Evolutionary conservation across 2,797 vertebrate species (phyloP).

Genomic region (Eidolon dupreanum): DNA sequence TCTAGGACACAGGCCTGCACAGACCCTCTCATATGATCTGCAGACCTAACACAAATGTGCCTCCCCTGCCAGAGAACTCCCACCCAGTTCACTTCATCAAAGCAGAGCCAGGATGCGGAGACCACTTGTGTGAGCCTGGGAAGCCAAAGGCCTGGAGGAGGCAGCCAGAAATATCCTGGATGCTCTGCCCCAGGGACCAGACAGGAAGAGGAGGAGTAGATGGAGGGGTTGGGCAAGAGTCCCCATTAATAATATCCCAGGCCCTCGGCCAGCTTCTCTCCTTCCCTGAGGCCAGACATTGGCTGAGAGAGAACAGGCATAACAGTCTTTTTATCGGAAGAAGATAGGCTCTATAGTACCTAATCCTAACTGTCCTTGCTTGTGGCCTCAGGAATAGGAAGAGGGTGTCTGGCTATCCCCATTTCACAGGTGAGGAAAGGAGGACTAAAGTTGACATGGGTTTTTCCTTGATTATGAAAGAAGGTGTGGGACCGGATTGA

Average conservation of each 20-base stretch:
- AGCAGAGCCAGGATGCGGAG: neutral
- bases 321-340: neutral
- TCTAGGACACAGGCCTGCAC: neutral
- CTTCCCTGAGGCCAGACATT: neutral
- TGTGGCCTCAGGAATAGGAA: neutral
- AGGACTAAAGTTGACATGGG: neutral
- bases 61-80: neutral
- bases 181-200: slow-evolving; percentile 55
- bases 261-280: slow-evolving; percentile 40
- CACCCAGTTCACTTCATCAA: neutral
- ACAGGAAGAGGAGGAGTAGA: slow-evolving; percentile 62
- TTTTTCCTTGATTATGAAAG: neutral
- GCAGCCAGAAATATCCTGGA: slow-evolving; percentile 71
- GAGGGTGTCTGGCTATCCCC: neutral
- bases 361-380: neutral
- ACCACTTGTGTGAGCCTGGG: slow-evolving; percentile 59
- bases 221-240: neutral
- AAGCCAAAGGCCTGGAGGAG: slow-evolving; percentile 48
- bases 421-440: neutral
- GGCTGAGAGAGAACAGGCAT: neutral
- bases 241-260: slow-evolving; percentile 5
- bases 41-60: neutral
- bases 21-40: neutral
- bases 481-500: neutral
- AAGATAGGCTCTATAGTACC: neutral